Evolutionary conservation across 92 coral and sea anemone genomes (phyloP).

Genomic region (Actinostola sp.): DNA sequence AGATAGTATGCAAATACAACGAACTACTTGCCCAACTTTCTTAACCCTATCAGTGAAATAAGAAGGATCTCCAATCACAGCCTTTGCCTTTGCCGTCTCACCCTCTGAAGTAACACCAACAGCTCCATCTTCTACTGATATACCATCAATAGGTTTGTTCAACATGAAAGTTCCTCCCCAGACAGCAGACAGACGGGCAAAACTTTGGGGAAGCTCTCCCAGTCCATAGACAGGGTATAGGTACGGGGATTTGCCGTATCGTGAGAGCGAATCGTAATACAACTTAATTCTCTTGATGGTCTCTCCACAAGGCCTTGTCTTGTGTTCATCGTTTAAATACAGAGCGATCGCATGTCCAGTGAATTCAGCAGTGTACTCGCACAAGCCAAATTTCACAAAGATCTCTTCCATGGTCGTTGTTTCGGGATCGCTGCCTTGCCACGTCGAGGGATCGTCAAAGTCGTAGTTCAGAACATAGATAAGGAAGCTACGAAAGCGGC

Average conservation of each 20-base stretch:
- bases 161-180: slow-evolving; percentile 92
- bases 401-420: slow-evolving; percentile 80
- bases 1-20: slow-evolving; percentile 90
- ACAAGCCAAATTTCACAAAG: slow-evolving; percentile 70
- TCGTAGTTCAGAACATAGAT: slow-evolving; percentile 68
- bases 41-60: slow-evolving; percentile 77
- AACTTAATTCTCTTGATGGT: slow-evolving; percentile 73
- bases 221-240: slow-evolving; percentile 91
- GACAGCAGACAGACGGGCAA: slow-evolving; percentile 89
- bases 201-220: slow-evolving; percentile 93
- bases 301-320: slow-evolving; percentile 75
- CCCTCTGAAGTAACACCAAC: slow-evolving; percentile 79
- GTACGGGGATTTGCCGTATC: slow-evolving; percentile 76
- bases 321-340: slow-evolving; percentile 80
- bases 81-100: slow-evolving; percentile 76
- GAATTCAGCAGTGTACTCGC: slow-evolving; percentile 82
- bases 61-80: slow-evolving; percentile 90
- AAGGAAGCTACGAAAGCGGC: slow-evolving; percentile 83
- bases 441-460: slow-evolving; percentile 60
- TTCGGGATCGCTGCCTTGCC: slow-evolving; percentile 74
- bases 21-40: slow-evolving; percentile 79
- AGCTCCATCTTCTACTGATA: slow-evolving; percentile 68
- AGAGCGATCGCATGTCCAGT: slow-evolving; percentile 92
- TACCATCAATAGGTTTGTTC: slow-evolving; percentile 70
- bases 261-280: slow-evolving; percentile 79